Evolutionary conservation across 2,888 invertebrate species (phyloP).

Genomic region (Agriopis aurantiaria): DNA sequence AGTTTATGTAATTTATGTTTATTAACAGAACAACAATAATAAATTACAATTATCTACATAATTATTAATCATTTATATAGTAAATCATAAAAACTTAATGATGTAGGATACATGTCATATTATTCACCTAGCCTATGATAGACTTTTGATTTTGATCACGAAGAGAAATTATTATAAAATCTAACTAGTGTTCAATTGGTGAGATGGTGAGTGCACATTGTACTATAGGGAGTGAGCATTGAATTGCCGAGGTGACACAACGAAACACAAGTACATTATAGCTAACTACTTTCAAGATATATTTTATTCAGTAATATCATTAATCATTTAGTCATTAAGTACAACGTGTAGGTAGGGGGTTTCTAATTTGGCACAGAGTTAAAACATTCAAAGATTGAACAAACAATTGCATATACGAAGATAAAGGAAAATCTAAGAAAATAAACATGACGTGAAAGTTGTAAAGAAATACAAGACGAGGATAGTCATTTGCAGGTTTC

Average conservation of each 20-base stretch:
- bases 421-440: conserved; percentile 22
- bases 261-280: conserved; percentile 78
- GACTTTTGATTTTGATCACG: conserved; percentile 85
- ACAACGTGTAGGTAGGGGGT: conserved; percentile 56
- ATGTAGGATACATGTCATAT: conserved; percentile 76
- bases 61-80: conserved; percentile 52
- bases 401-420: conserved; percentile 6
- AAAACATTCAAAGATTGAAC: conserved; percentile 26
- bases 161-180: conserved; percentile 85
- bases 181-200: conserved; percentile 82
- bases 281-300: conserved; percentile 80
- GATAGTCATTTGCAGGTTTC: conserved; percentile 50
- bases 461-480: conserved; percentile 43
- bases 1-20: conserved; percentile 34
- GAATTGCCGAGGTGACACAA: conserved; percentile 76
- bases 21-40: conserved; percentile 47
- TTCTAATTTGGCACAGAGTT: conserved; percentile 81
- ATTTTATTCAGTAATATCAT: conserved; percentile 65
- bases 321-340: conserved; percentile 67
- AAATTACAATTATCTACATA: conserved; percentile 59
- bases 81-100: conserved; percentile 67
- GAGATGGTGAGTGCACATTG: conserved; percentile 80
- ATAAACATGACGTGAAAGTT: conserved; percentile 22
- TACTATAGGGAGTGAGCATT: conserved; percentile 80
- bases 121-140: conserved; percentile 86